These are phyloP conservation scores for Catharus ustulatus DNA, from an alignment of 2,797 vertebrate species.

Conservation along the genomic window DNA sequence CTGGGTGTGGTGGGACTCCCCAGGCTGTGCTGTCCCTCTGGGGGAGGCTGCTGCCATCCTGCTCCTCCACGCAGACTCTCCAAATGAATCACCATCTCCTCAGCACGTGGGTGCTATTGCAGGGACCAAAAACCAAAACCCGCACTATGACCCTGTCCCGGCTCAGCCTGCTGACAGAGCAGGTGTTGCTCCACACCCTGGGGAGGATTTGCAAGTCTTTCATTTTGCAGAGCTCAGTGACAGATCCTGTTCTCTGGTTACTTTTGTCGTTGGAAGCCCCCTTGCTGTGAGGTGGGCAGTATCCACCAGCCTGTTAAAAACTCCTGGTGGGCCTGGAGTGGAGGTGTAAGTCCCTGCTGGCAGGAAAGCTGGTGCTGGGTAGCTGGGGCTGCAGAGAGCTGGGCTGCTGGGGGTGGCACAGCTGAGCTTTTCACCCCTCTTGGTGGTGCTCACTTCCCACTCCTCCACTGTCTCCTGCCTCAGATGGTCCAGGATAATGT, in stretches of 20 bases:
- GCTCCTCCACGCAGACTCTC: fast-evolving
- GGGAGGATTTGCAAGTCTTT: neutral
- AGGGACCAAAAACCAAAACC: slow-evolving; percentile 5
- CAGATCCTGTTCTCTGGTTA: neutral
- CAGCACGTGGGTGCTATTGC: neutral
- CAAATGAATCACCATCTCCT: neutral
- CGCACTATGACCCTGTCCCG: neutral
- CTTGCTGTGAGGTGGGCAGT: neutral
- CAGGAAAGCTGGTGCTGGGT: neutral
- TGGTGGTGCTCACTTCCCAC: fast-evolving
- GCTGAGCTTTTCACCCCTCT: fast-evolving
- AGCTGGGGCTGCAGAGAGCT: neutral
- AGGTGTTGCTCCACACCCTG: slow-evolving; percentile 40
- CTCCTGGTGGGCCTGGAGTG: neutral
- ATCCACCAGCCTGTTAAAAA: neutral
- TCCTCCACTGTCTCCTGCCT: neutral
- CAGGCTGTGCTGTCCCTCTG: neutral
- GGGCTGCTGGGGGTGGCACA: neutral
- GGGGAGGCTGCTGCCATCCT: neutral
- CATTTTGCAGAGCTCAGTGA: neutral
- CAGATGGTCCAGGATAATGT: neutral
- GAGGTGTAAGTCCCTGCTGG: neutral
- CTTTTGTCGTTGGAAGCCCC: neutral
- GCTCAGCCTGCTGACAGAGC: slow-evolving; percentile 16
- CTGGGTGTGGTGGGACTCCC: neutral